Evolutionary conservation across 92 coral and sea anemone species (phyloP).

Genomic region (Micromussa lordhowensis): DNA sequence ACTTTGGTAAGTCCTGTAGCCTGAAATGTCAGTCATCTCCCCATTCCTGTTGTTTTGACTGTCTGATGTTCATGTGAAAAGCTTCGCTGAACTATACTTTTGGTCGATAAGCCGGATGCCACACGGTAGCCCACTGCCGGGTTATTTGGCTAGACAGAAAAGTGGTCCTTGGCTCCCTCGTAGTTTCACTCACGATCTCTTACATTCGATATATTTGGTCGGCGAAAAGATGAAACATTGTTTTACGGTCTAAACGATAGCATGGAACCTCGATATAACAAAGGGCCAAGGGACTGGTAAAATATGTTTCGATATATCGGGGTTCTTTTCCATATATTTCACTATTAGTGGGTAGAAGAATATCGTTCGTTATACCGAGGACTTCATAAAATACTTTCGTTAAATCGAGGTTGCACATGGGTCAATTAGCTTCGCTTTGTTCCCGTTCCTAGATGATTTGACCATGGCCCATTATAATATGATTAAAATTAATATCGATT

Average conservation of each 20-base stretch:
- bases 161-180: not conserved
- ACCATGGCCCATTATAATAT: not conserved
- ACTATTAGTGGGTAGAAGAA: no score
- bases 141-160: not conserved
- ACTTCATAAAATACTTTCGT: no score
- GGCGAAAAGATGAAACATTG: not conserved
- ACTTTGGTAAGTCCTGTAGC: not conserved
- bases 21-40: no score
- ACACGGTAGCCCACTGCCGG: not conserved
- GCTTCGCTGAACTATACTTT: not conserved
- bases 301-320: no score
- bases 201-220: not conserved
- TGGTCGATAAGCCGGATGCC: not conserved
- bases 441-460: not conserved
- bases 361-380: no score
- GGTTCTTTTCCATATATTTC: no score
- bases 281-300: no score
- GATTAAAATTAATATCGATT: no score
- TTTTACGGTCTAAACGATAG: not conserved
- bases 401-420: not conserved
- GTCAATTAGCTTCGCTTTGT: not conserved
- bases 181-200: not conserved
- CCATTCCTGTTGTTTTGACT: not conserved
- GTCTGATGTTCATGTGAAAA: not conserved
- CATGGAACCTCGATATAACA: not conserved